Conservation (phyloP, 1,140 invertebrate species). For the Nylanderia fulva region DNA sequence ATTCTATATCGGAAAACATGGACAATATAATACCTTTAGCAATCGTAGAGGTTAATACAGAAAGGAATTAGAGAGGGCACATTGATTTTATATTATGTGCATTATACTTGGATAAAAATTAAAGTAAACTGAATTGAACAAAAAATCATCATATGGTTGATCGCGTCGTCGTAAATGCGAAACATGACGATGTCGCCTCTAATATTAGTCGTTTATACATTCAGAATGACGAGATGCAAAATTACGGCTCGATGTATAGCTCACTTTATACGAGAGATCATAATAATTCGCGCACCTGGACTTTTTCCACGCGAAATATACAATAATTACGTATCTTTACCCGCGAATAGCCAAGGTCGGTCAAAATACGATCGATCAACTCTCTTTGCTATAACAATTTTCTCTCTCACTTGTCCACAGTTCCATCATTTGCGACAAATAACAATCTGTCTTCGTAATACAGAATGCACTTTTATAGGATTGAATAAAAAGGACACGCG, state of each 20-base stretch:
- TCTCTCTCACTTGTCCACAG: slow-evolving; percentile 11
- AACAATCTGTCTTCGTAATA: slow-evolving; percentile 20
- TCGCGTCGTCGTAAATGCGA: background rate
- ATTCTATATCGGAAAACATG: background rate
- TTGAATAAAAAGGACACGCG: slow-evolving; percentile 25
- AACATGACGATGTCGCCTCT: slow-evolving; percentile 4
- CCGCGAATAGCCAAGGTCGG: slow-evolving; percentile 21
- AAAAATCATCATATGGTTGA: background rate
- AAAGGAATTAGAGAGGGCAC: slow-evolving; percentile 10
- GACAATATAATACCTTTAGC: background rate
- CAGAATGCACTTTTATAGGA: slow-evolving; percentile 4
- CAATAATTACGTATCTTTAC: slow-evolving; percentile 7
- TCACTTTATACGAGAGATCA: background rate
- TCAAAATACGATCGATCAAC: slow-evolving; percentile 48
- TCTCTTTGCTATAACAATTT: slow-evolving; percentile 35
- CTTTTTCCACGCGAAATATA: slow-evolving; percentile 48
- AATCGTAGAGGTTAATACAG: background rate
- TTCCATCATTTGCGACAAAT: slow-evolving; percentile 38
- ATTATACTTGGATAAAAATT: background rate
- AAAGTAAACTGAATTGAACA: background rate
- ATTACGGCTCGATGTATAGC: background rate
- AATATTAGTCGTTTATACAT: background rate
- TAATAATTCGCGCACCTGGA: slow-evolving; percentile 30
- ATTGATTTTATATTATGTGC: background rate
- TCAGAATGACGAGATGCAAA: background rate